Evolutionary conservation across 2,113 vertebrate species (phyloP), one percentile per base, ranked within the genome.

Genomic region (Ptyas mucosa): DNA sequence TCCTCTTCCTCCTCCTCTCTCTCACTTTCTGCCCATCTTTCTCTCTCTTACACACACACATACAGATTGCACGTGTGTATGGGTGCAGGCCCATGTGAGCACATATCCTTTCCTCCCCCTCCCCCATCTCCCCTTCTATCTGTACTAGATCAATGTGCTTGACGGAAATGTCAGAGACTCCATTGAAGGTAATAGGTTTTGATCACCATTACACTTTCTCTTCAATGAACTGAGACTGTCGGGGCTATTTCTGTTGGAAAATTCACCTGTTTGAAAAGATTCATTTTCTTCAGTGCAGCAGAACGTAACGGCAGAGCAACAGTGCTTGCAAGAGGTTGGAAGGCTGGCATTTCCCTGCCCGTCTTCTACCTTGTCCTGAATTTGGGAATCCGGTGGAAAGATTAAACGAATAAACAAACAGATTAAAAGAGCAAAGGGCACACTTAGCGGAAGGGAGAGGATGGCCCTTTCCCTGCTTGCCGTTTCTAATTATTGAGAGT

Each of bases 171-270:
- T 97, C 97, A 97, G 96, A 97, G 97, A 97, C 97, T 97, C 95
- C 97, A 97, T 95, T 97, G 97, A 97, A 97, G 95, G 96, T 98
- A 98, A 98, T 98, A 98, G 96, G 97, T 97, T 98, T 98, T 97
- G 97, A 98, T 98, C 97, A 97, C 97, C 97, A 98, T 97, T 97
- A 97, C 95, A 95, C 97, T 97, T 98, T 97, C 97, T 97, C 97
- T 97, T 98, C 97, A 97, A 94, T 97, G 97, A 97, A 96, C 96
- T 97, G 96, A 97, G 94, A 97, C 97, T 97, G 94, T 96, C 96
- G 96, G 97, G 96, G 95, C 96, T 94, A 97, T 97, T 97, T 97
- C 97, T 97, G 97, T 95, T 97, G 95, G 97, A 97, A 98, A 97
- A 97, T 97, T 96, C 97, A 97, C 96, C 97, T 97, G 96, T 97